These are phyloP conservation scores for Apoda limacodes DNA, from an alignment of 2,888 invertebrate genomes.

Conservation along the genomic window DNA sequence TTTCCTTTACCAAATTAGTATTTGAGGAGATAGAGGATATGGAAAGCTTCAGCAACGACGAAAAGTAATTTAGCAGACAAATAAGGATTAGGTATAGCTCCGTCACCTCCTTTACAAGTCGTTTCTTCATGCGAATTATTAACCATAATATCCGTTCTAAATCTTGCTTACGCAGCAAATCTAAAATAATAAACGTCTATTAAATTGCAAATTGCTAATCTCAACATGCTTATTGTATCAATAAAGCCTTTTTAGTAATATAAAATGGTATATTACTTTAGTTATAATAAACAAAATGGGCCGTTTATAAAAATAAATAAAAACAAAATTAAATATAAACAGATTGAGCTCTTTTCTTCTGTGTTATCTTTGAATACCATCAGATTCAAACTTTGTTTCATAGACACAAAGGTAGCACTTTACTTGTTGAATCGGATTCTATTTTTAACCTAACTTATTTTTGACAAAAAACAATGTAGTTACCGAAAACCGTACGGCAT, in stretches of 20 bases:
- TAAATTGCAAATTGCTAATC: constrained; percentile 8
- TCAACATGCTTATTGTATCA: constrained; percentile 2
- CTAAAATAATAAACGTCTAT: constrained; percentile 7
- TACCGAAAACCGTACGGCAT: no score
- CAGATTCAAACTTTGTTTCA: no score
- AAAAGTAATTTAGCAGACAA: constrained; percentile 10
- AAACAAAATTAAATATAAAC: no score
- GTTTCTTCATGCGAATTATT: constrained; percentile 9
- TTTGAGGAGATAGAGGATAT: constrained; percentile 9
- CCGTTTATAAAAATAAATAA: constrained; percentile 4
- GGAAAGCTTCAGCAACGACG: constrained; percentile 10
- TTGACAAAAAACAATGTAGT: no score
- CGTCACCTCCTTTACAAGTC: constrained; percentile 9
- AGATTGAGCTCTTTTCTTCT: no score
- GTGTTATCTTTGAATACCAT: no score
- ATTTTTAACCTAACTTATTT: no score
- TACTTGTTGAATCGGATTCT: no score
- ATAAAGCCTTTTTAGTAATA: constrained; percentile 3
- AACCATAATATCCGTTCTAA: constrained; percentile 5
- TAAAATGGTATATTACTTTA: constrained; percentile 6
- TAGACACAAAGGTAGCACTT: no score
- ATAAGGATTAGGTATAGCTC: constrained; percentile 6
- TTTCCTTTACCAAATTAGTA: constrained; percentile 11
- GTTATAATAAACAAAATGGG: no score
- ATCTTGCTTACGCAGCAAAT: constrained; percentile 8